Evolutionary conservation across 2,113 vertebrate species (phyloP).

Genomic region (Eulacestoma nigropectus): DNA sequence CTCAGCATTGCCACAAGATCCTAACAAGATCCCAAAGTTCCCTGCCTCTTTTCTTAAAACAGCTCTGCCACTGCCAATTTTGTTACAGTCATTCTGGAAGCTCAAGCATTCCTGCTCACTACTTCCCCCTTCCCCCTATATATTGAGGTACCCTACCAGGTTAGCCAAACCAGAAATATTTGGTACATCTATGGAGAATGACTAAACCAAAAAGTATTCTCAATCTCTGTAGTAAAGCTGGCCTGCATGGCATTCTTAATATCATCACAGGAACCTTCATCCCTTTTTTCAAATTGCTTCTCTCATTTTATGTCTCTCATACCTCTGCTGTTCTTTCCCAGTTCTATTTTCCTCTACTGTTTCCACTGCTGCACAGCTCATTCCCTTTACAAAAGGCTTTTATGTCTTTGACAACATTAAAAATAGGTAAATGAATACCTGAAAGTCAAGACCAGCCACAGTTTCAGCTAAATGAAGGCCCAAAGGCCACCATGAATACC

Average conservation of each 20-base stretch:
- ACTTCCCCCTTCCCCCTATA: neutral
- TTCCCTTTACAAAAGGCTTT: neutral
- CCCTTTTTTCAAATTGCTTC: neutral
- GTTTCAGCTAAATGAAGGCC: neutral
- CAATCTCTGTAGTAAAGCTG: neutral
- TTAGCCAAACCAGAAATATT: neutral
- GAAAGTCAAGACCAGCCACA: neutral
- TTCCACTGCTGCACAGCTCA: neutral
- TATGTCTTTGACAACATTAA: neutral
- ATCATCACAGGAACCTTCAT: neutral
- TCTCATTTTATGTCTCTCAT: neutral
- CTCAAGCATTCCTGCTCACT: neutral
- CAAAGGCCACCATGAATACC: neutral
- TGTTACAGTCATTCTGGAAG: neutral
- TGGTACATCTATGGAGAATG: neutral
- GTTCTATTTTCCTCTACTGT: neutral
- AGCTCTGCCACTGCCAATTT: neutral
- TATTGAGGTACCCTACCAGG: neutral
- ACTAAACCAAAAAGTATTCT: neutral
- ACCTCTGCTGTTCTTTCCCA: neutral
- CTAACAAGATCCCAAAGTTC: neutral
- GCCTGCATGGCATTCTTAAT: neutral
- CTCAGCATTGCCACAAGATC: neutral
- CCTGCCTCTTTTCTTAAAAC: neutral
- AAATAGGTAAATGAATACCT: neutral